These are phyloP conservation scores for Lamprologus callipterus DNA, from an alignment of 2,113 vertebrate genomes.

Conservation along the genomic window DNA sequence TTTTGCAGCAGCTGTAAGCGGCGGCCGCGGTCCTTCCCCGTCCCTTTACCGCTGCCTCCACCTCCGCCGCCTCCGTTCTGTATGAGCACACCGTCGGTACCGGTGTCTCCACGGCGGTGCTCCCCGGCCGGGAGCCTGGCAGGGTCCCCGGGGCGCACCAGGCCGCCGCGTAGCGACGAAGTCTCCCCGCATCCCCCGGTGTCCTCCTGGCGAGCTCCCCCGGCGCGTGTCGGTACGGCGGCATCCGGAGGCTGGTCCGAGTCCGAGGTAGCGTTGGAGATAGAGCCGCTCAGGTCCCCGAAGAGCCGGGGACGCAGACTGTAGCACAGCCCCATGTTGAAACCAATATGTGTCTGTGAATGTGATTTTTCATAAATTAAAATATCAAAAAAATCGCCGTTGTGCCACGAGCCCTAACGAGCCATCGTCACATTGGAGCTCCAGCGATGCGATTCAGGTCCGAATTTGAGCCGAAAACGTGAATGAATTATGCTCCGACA, in stretches of 20 bases:
- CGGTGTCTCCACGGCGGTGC: constrained; percentile 61
- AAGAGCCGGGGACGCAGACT: constrained; percentile 92
- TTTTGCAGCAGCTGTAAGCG: constrained; percentile 69
- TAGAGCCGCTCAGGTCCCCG: constrained; percentile 78
- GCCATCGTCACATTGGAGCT: constrained; percentile 57
- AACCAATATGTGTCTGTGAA: constrained; percentile 55
- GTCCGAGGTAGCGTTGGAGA: constrained; percentile 75
- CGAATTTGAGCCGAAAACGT: constrained; percentile 52
- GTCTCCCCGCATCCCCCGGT: constrained; percentile 66
- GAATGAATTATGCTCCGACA: constrained; percentile 72
- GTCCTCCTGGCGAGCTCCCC: constrained; percentile 65
- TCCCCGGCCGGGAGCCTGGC: constrained; percentile 66
- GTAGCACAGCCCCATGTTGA: constrained; percentile 92
- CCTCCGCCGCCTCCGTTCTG: constrained; percentile 62
- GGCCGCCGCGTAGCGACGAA: constrained; percentile 58
- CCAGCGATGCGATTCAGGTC: constrained; percentile 47
- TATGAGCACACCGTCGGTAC: constrained; percentile 71
- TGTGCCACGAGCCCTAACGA: constrained; percentile 53
- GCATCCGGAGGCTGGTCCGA: constrained; percentile 69
- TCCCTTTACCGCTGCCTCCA: constrained; percentile 56
- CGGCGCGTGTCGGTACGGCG: constrained; percentile 53
- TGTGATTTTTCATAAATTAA: constrained; percentile 66
- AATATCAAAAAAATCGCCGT: constrained; percentile 44
- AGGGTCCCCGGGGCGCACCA: constrained; percentile 65
- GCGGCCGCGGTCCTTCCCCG: constrained; percentile 63